Evolutionary conservation across 2,888 invertebrate genomes (phyloP).

Genomic region (Tuta absoluta): DNA sequence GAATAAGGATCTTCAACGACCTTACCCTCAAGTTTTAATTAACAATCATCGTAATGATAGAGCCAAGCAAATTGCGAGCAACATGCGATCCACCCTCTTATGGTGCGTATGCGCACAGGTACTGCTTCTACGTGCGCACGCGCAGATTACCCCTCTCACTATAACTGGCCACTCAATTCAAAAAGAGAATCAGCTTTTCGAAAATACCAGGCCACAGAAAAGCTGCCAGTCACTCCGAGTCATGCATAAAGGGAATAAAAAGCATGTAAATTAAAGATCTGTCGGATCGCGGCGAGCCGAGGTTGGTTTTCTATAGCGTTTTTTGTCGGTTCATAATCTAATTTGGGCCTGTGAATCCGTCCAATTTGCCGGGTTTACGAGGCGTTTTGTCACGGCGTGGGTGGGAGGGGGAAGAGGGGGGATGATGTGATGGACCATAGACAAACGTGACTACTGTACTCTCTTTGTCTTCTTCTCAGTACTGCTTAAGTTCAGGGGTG

Average conservation of each 20-base stretch:
- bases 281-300: conserved; percentile 18
- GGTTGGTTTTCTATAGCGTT: conserved; percentile 22
- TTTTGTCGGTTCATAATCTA: conserved; percentile 26
- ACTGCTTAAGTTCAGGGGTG: background rate
- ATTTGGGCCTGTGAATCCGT: conserved; percentile 29
- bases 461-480: background rate
- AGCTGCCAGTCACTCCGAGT: conserved; percentile 21
- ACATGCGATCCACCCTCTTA: conserved; percentile 14
- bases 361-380: conserved; percentile 26
- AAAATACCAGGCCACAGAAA: background rate
- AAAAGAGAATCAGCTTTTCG: conserved; percentile 3
- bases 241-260: conserved; percentile 21
- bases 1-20: conserved; percentile 1
- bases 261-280: conserved; percentile 25
- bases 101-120: background rate
- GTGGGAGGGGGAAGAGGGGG: background rate
- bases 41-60: conserved; percentile 17
- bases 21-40: conserved; percentile 15
- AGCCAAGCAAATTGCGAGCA: background rate
- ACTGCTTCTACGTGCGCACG: background rate
- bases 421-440: background rate
- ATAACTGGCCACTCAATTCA: background rate
- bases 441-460: conserved; percentile 5
- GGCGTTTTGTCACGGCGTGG: conserved; percentile 19
- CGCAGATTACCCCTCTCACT: conserved; percentile 1